Evolutionary conservation across 2,113 vertebrate genomes (phyloP), one percentile per base, ranked within the genome.

Genomic region (Corapipo altera): DNA sequence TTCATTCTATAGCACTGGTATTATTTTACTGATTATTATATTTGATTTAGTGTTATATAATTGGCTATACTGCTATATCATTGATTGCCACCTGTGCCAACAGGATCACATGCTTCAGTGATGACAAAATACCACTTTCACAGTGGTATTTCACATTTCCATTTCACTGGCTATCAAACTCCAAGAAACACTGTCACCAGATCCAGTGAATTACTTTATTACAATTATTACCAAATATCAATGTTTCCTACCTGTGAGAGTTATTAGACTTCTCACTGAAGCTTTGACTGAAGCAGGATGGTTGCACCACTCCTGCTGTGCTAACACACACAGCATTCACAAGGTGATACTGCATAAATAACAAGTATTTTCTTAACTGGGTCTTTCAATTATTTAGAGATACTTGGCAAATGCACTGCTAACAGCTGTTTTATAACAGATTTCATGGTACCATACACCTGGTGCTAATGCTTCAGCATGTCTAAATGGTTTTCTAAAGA

Each of bases 401-500:
- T 59, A 85, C 57, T 91, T 91, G 75, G 77, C 32, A 26, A 85
- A 88, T 67, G 80, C 4, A 1, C 48, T 3, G 43, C 82, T 92
- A 96, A 92, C 90, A 93, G 84, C 91, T 96, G 94, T 85, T 93
- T 96, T 85, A 65, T 91, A 93, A 93, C 81, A 94, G 81, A 94
- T 96, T 96, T 95, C 95, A 95, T 54, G 88, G 89, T 93, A 85
- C 71, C 2, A 8, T 91, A 96, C 92, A 96, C 92, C 96, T 95
- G 91, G 89, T 94, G 84, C 70, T 95, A 96, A 94, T 91, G 87
- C 93, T 95, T 67, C 79, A 92, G 94, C 89, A 74, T 91, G 82
- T 93, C 92, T 94, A 96, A 95, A 96, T 71, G 92, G 91, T 87
- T 95, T 95, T 93, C 81, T 96, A 94, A 94, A 95, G 96, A 95